Base-by-base conservation (phyloP, 2,888 invertebrate genomes). In the Hybos culiciformis region DNA sequence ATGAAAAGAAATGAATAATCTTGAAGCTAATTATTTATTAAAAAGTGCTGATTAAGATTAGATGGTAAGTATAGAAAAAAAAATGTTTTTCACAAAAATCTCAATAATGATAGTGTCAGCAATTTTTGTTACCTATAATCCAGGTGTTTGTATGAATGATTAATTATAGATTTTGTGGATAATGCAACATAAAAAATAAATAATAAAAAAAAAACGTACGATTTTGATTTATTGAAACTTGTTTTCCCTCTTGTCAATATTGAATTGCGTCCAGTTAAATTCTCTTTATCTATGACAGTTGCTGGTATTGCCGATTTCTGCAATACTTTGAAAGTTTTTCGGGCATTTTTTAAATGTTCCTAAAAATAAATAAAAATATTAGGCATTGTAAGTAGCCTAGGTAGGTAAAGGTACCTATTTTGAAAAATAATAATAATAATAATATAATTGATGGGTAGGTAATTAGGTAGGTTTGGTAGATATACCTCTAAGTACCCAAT, bases 221-320 rank as follows among this genome's bases (percentile, higher is more conserved):
- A 9, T 23, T 7, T 23, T 7, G 5, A 29, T n/a, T n/a, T 4
- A 29, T n/a, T n/a, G 12, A 29, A 29, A n/a, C 12, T 7, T 12
- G 29, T 21, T 64, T 73, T 69, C 67, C 64, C 48, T 69, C n/a
- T 21, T 2, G 12, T 19, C 5, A 19, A 20, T 42, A 33, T 23
- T 31, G 70, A 66, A 55, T n/a, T n/a, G n/a, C 83, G 75, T 53
- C 83, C 82, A 53, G 75, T 77, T 51, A 84, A 69, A 63, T 85
- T 86, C 68, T 86, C 84, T 59, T 80, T 80, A 56, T 82, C 80
- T 38, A 70, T 72, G n/a, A n/a, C n/a, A n/a, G n/a, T n/a, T n/a
- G n/a, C n/a, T n/a, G n/a, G n/a, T n/a, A n/a, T n/a, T 26, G 82
- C 79, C 37, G 77, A 70, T 46, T 73, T 77, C 62, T 86, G 85